Base-by-base conservation (phyloP, 2,888 invertebrate species). In the Drosophila mimica region DNA sequence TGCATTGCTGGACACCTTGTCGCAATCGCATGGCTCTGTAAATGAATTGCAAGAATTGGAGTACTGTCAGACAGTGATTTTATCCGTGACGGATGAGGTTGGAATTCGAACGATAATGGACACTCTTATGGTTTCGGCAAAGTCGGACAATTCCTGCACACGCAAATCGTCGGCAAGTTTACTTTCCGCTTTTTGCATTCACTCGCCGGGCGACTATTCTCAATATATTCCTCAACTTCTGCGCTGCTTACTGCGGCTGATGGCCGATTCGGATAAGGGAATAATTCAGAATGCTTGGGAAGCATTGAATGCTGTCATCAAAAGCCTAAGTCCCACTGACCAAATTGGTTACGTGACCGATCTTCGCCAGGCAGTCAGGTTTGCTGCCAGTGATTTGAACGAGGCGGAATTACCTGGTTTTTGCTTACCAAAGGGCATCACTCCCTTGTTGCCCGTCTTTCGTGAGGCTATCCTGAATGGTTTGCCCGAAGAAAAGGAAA, bases 391-490 rank as follows among this genome's bases (percentile, higher is more conserved):
- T 28, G 99, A 99, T 90, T 94, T 97, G 81, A 97, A 97, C 89
- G 96, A 95, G 0, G 94, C 95, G 30, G 96, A 96, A 57, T 94
- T 97, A 66, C 98, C 99, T 15, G 99, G 99, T 15, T 98, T 99
- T 93, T 99, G 98, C 92, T 93, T 98, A 83, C 97, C 98, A 0
- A 98, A 98, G 95, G 98, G 98, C 65, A 97, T 99, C 64, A 96
- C 97, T 4, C 99, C 99, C 11, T 95, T 99, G 72, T 94, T 99
- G 75, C 98, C 98, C 0, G 96, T 99, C 68, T 99, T 99, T 94
- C 95, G 99, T 53, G 99, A 99, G 94, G 98, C 99, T 3, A 97
- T 99, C 91, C 94, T 99, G 53, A 98, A 98, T 93, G 99, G 99
- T 0, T 94, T 97, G 67, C 98, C 98, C 0, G 99, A 99, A 81